Percentiles rank a stretch among this genome's conserved stretches.
phyloP scores from a whole-genome alignment of 2,888 invertebrate genomes.

The Hypsopygia costalis region DNA sequence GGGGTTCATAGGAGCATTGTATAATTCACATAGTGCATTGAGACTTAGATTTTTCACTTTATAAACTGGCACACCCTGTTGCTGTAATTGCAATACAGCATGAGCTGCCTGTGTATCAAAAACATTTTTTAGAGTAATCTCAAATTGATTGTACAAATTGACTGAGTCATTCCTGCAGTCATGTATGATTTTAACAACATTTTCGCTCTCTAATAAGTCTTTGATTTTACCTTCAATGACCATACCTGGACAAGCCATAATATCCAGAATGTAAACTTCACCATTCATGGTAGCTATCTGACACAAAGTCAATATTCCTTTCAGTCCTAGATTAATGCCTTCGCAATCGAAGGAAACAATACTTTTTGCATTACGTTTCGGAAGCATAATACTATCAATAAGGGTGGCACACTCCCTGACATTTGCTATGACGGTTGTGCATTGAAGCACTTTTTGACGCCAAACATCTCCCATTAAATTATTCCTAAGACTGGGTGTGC shows the following conservation, averaged over 20 bases:
- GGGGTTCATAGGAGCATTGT: conserved; percentile 93
- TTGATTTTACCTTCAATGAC: conserved; percentile 89
- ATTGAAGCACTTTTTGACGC: conserved; percentile 90
- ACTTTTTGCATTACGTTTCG: conserved; percentile 75
- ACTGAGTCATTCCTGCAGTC: conserved; percentile 96
- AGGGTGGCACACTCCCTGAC: conserved; percentile 89
- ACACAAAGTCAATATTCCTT: conserved; percentile 92
- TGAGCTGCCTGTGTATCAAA: conserved; percentile 97
- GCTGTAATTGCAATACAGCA: conserved; percentile 94
- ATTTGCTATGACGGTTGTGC: conserved; percentile 89
- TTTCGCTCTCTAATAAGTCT: conserved; percentile 88
- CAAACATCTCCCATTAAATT: conserved; percentile 85
- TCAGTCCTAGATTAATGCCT: conserved; percentile 94
- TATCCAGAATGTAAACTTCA: conserved; percentile 92
- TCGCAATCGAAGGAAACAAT: conserved; percentile 95
- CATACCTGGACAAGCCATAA: conserved; percentile 91
- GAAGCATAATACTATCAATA: conserved; percentile 85
- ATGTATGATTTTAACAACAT: conserved; percentile 93
- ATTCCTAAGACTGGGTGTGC: conserved; percentile 60
- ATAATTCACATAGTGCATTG: conserved; percentile 94
- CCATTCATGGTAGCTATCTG: conserved; percentile 91
- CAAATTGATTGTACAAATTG: conserved; percentile 92
- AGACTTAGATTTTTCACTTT: conserved; percentile 96
- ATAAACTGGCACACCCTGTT: conserved; percentile 93
- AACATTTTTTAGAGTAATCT: conserved; percentile 89